Evolutionary conservation across 2,797 vertebrate species (phyloP), one percentile per base, ranked within the genome.

Genomic region (Melanogrammus aeglefinus): DNA sequence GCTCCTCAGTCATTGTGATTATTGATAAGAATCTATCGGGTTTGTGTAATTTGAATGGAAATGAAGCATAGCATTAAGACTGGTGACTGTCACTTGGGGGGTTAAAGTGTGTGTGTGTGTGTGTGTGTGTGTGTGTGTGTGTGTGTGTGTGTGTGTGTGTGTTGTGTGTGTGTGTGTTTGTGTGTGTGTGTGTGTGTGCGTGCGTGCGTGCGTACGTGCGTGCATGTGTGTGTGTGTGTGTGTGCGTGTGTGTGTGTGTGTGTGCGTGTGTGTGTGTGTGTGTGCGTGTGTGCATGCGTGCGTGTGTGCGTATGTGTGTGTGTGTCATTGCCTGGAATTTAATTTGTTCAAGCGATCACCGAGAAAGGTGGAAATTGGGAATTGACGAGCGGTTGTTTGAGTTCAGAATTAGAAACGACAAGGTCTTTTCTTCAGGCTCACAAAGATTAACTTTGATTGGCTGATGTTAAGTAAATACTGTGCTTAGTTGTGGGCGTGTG

Each of bases 311-410:
- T 14, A 16, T 38, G 36, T 38, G 21, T 57, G 51, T 57, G 51
- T 57, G 86, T 85, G 87, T 83, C 78, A 88, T 86, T 88, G 74
- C 82, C 79, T 74, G 81, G 88, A 90, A 91, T 92, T 85, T 80
- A 91, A 91, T 93, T 91, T 90, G 88, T 83, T 79, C 79, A 83
- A 87, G 84, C 83, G 85, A 91, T 93, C 90, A 88, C 86, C 82
- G 79, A 81, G 84, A 80, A 73, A 80, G 79, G 79, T 9, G 80
- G 72, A 78, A 41, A 76, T 78, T 51, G 35, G 76, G 41, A 78
- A 89, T 90, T 91, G 91, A 92, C 91, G 92, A 93, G 85, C 21
- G 77, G 81, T 88, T 94, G 93, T 95, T 95, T 94, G 92, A 94
- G 93, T 91, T 91, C 82, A 89, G 91, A 94, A 94, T 93, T 94